Evolutionary conservation across 2,797 vertebrate species (phyloP).

Genomic region (Phrynocephalus guinanensis): DNA sequence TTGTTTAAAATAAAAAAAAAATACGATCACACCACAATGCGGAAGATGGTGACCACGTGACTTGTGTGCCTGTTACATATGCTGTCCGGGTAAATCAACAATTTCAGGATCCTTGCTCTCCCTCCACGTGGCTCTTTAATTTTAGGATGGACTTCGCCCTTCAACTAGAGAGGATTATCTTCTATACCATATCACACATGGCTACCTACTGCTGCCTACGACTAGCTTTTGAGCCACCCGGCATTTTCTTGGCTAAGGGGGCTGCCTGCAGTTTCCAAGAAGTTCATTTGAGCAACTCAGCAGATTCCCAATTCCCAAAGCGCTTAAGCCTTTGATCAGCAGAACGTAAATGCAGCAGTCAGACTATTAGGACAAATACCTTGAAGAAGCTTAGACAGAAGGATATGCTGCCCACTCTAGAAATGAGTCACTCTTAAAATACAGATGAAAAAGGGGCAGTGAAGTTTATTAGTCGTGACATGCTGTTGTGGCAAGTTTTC

Average conservation of each 20-base stretch:
- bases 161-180: neutral
- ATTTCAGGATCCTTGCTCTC: neutral
- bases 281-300: too few relatives aligned
- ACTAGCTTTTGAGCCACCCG: neutral
- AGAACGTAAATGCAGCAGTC: neutral
- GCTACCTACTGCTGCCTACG: neutral
- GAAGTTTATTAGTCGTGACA: slow-evolving; percentile 1
- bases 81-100: neutral
- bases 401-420: neutral
- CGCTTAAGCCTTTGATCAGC: neutral
- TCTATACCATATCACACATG: too few relatives aligned
- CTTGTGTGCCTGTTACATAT: neutral
- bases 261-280: neutral
- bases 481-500: neutral
- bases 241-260: neutral
- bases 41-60: neutral
- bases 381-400: neutral
- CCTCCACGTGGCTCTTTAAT: neutral
- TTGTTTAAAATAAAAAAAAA: neutral
- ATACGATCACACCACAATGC: neutral
- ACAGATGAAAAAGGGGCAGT: neutral
- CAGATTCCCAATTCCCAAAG: too few relatives aligned
- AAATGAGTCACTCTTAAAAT: slow-evolving; percentile 20
- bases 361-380: neutral
- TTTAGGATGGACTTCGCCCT: neutral